A percentile compares a stretch with the other conserved stretches of the same genome.
Evolutionary conservation across 2,888 invertebrate genomes (phyloP).

Genomic region (Archips crataeganus): DNA sequence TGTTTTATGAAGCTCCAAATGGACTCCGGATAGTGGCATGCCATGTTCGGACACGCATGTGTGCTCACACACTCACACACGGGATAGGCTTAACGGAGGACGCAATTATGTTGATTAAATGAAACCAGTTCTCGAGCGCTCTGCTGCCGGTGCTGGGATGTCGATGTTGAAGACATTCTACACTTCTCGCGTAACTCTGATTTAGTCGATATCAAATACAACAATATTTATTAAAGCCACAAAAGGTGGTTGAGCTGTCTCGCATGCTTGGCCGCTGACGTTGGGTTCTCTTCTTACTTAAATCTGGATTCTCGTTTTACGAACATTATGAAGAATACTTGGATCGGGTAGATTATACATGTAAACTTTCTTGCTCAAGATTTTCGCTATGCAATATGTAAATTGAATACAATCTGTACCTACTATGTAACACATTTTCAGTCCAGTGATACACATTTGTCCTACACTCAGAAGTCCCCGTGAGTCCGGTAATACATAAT

Average conservation of each 20-base stretch:
- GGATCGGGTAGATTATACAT: neutral
- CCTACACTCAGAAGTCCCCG: too few species aligned
- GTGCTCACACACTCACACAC: conserved; percentile 58
- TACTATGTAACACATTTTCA: neutral
- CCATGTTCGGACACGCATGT: conserved; percentile 49
- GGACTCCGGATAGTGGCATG: conserved; percentile 39
- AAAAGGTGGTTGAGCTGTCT: conserved; percentile 2
- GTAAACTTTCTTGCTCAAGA: neutral
- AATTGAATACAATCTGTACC: neutral
- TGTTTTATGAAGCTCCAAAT: conserved; percentile 39
- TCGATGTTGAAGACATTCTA: conserved; percentile 65
- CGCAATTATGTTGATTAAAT: conserved; percentile 84
- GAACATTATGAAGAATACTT: neutral
- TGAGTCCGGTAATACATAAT: too few species aligned
- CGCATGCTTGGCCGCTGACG: neutral
- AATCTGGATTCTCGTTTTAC: neutral
- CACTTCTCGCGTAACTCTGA: conserved; percentile 47
- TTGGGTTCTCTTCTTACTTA: neutral
- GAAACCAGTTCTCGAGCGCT: conserved; percentile 77
- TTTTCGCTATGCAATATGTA: neutral
- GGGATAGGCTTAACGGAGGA: conserved; percentile 80
- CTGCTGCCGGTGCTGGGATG: conserved; percentile 62
- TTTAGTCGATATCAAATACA: conserved; percentile 34
- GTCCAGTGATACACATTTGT: too few species aligned
- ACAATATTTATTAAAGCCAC: conserved; percentile 20